phyloP scores from a whole-genome alignment of 2,113 vertebrate species.

The Rhynchomys soricoides region DNA sequence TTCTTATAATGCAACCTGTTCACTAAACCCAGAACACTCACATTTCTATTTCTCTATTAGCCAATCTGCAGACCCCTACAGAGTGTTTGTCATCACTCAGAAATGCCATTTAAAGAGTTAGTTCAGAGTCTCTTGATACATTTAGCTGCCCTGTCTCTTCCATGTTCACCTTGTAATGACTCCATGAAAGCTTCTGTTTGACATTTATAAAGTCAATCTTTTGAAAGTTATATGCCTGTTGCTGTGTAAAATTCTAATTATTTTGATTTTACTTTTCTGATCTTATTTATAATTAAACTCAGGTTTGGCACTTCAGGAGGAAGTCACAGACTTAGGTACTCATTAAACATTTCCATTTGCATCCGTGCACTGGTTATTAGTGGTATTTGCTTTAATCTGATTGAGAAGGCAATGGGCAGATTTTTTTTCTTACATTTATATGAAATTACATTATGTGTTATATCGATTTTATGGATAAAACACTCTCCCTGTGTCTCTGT shows the following conservation, averaged over 20 bases:
- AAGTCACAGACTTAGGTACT: neutral
- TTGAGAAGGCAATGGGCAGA: neutral
- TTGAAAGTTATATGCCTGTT: neutral
- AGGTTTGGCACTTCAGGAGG: neutral
- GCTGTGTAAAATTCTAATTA: neutral
- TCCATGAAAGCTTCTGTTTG: neutral
- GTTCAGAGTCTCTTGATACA: neutral
- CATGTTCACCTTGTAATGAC: neutral
- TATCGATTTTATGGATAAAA: neutral
- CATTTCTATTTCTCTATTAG: neutral
- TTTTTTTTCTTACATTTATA: neutral
- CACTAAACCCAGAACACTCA: neutral
- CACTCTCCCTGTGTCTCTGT: too few species aligned
- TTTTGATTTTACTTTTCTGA: neutral
- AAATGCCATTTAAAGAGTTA: neutral
- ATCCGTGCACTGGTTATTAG: neutral
- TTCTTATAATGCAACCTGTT: neutral
- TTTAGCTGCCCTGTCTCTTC: neutral
- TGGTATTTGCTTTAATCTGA: neutral
- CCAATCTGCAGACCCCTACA: neutral
- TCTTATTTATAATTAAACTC: neutral
- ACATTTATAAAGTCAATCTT: neutral
- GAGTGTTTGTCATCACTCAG: neutral
- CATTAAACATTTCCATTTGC: neutral
- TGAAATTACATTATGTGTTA: neutral